Conservation (phyloP, 2,113 vertebrate genomes). For the Coturnix japonica region DNA sequence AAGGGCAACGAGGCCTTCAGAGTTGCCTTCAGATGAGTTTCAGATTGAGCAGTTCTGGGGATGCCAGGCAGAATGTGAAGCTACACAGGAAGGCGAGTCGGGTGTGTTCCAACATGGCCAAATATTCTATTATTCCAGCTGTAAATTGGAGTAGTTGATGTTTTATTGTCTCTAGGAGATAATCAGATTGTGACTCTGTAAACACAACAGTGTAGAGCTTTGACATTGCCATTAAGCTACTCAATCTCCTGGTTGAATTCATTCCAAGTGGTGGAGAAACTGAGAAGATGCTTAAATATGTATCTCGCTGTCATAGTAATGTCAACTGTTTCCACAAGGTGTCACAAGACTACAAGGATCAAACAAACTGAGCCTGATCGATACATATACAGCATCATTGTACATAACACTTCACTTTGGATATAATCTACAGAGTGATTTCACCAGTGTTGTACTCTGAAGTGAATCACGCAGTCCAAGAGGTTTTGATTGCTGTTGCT, state of each 20-base stretch:
- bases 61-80: too few relatives aligned
- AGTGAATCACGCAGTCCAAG: background rate
- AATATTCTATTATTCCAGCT: too few relatives aligned
- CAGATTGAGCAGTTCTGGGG: too few relatives aligned
- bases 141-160: too few relatives aligned
- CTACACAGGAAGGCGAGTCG: too few relatives aligned
- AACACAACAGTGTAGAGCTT: background rate
- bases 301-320: background rate
- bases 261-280: background rate
- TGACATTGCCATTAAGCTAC: background rate
- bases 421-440: background rate
- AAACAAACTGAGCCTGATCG: background rate
- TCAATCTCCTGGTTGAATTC: background rate
- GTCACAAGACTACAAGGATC: background rate
- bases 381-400: accelerated
- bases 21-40: too few relatives aligned
- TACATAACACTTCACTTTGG: background rate
- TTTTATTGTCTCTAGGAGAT: too few relatives aligned
- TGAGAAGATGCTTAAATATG: background rate
- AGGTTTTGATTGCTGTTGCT: background rate
- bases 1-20: too few relatives aligned
- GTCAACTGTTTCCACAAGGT: conserved; percentile 39
- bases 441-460: background rate
- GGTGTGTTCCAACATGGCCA: too few relatives aligned
- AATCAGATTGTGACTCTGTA: background rate